Evolutionary conservation across 2,888 invertebrate genomes (phyloP), one percentile per base, ranked within the genome.

Genomic region (Hetaerina titia): DNA sequence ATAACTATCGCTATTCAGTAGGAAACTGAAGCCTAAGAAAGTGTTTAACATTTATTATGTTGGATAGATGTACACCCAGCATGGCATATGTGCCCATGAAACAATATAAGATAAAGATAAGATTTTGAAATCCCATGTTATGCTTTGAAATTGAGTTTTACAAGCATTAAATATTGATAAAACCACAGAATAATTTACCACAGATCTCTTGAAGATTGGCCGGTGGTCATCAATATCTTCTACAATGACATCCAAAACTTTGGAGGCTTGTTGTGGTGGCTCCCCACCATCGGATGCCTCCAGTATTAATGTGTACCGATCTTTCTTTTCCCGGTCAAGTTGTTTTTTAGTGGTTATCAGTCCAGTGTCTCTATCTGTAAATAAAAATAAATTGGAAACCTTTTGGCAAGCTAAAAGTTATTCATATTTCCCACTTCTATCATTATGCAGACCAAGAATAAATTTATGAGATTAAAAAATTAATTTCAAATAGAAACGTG

Each of bases 201-300:
- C 96, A 95, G 97, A 98, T 95, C 98, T 97, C 15, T 97, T 97
- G 96, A 98, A 98, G 95, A 97, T 97, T 0, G 98, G 98, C 95
- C 98, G 97, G 96, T 98, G 98, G 96, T 98, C 98, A 96, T 98
- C 98, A 19, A 98, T 97, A 96, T 98, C 98, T 5, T 97, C 97
- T 0, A 98, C 97, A 94, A 97, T 97, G 0, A 98, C 98, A 92
- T 97, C 97, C 0, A 98, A 97, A 0, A 98, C 97, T 94, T 98
- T 97, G 0, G 98, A 98, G 0, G 98, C 97, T 95, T 98, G 98
- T 96, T 98, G 98, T 19, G 98, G 98, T 0, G 98, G 98, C 90
- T 97, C 97, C 0, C 99, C 99, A 95, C 98, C 97, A 96, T 99
- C 99, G 88, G 98, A 97, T 9, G 98, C 98, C n/a, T 98, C 97